These are phyloP conservation scores for Caenorhabditis imperialis DNA, from an alignment of 2,888 invertebrate species.

Conservation along the genomic window DNA sequence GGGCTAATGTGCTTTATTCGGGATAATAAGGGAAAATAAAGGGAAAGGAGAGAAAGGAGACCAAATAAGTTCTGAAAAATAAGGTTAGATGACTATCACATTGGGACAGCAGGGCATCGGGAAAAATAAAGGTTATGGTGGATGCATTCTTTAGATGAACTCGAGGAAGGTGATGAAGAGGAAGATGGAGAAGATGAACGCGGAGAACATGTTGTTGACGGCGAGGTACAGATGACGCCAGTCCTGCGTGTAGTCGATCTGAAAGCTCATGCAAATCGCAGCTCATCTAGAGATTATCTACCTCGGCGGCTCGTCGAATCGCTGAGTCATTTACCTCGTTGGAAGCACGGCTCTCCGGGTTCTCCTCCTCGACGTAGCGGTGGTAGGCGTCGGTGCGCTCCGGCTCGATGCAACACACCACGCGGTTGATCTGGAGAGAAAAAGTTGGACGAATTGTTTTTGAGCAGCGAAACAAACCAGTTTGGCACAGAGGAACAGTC, in stretches of 20 bases:
- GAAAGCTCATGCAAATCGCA: slow-evolving; percentile 2
- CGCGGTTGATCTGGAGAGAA: slow-evolving; percentile 65
- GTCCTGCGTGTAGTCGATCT: slow-evolving; percentile 72
- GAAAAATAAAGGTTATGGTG: slow-evolving; percentile 4
- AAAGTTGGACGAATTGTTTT: not conserved
- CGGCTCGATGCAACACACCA: slow-evolving; percentile 75
- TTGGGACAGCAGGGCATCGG: not conserved
- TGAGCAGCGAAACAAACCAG: slow-evolving; percentile 39
- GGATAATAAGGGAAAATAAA: slow-evolving; percentile 13
- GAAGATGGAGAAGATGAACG: slow-evolving; percentile 73
- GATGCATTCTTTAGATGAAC: slow-evolving; percentile 40
- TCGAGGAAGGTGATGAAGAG: slow-evolving; percentile 62
- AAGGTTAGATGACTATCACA: not conserved
- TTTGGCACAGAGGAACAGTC: slow-evolving; percentile 70
- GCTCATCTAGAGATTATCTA: not conserved
- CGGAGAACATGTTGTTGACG: slow-evolving; percentile 73
- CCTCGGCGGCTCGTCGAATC: slow-evolving; percentile 31
- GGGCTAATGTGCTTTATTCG: slow-evolving; percentile 15
- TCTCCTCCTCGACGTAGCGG: slow-evolving; percentile 65
- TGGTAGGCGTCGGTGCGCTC: slow-evolving; percentile 70
- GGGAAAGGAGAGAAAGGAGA: slow-evolving; percentile 5
- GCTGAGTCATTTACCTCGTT: slow-evolving; percentile 43
- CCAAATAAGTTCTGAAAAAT: not conserved
- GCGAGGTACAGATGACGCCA: slow-evolving; percentile 77
- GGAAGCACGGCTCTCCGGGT: slow-evolving; percentile 25